A percentile compares a stretch with the other conserved stretches of the same genome.
phyloP scores from a whole-genome alignment of 2,113 vertebrate species.

The Ciconia maguari region DNA sequence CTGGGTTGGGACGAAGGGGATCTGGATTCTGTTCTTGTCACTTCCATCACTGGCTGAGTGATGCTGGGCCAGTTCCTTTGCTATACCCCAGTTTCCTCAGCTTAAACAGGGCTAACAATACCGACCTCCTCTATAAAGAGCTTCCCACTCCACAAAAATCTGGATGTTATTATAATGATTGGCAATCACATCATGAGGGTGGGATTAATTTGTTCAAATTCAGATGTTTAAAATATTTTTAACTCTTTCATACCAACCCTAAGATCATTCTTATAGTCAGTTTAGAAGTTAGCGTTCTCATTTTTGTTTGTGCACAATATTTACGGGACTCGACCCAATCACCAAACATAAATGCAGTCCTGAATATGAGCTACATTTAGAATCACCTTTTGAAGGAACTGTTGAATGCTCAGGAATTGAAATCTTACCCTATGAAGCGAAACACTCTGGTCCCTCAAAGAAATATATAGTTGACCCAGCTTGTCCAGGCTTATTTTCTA shows the following conservation, averaged over 20 bases:
- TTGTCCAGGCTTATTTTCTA: neutral
- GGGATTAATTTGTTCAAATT: constrained; percentile 31
- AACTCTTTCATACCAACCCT: neutral
- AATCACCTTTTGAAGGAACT: neutral
- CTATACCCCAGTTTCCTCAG: neutral
- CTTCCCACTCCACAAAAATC: constrained; percentile 17
- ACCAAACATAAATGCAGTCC: neutral
- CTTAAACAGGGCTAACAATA: neutral
- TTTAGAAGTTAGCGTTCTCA: neutral
- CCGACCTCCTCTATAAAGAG: neutral
- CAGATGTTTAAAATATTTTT: constrained; percentile 12
- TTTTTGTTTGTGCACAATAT: neutral
- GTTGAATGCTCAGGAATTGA: neutral
- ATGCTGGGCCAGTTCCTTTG: neutral
- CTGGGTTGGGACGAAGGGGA: neutral
- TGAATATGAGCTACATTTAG: neutral
- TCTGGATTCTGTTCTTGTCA: constrained; percentile 29
- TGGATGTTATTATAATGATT: constrained; percentile 40
- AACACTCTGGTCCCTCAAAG: neutral
- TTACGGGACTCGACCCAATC: neutral
- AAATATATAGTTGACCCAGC: neutral
- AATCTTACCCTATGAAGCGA: neutral
- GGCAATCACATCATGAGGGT: neutral
- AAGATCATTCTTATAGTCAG: neutral
- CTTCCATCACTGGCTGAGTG: neutral